Base-by-base conservation (phyloP, 2,888 invertebrate genomes). In the Tryphoninae sp. region DNA sequence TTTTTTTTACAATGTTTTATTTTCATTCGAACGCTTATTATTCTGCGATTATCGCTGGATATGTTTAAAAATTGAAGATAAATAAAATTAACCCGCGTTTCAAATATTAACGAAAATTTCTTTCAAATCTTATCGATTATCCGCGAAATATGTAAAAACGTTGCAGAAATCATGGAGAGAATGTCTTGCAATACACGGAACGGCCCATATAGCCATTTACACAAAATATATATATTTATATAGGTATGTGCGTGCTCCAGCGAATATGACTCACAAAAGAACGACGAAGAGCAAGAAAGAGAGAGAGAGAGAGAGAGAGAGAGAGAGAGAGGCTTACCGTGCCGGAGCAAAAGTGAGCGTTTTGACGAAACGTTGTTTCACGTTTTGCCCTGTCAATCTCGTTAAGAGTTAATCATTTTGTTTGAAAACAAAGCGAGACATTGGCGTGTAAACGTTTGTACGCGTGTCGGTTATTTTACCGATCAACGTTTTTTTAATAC, bases 191-290 rank as follows among this genome's bases (percentile, higher is more conserved):
- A 33, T 6, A 49, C 49, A 11, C 7, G 49, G 49, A 49, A 49
- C n/a, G 51, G 2, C 13, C 11, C 13, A n/a, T 51, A 51, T n/a
- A 51, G 13, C 11, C n/a, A 49, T 49, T 13, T 49, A 49, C n/a
- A 9, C n/a, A 11, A 13, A 13, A 13, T 53, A 19, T 53, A 53
- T 53, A 53, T 53, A 53, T 53, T 16, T 16, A 53, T 16, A 19
- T 53, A 53, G 4, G 4, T 51, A 75, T 8, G 8, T 55, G 9
- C n/a, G 33, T 40, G n/a, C 58, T 42, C 51, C 49, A 42, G 51
- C 26, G 51, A 71, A 61, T 33, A 74, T 81, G 81, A 81, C 68
- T 81, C 81, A 81, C 51, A 61, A 65, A 72, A 53, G 22, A 74
- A 26, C 26, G n/a, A 45, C 45, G 33, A 33, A 33, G 33, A 33